Evolutionary conservation across 2,888 invertebrate genomes (phyloP).

Genomic region (Drosophila niveifrons): DNA sequence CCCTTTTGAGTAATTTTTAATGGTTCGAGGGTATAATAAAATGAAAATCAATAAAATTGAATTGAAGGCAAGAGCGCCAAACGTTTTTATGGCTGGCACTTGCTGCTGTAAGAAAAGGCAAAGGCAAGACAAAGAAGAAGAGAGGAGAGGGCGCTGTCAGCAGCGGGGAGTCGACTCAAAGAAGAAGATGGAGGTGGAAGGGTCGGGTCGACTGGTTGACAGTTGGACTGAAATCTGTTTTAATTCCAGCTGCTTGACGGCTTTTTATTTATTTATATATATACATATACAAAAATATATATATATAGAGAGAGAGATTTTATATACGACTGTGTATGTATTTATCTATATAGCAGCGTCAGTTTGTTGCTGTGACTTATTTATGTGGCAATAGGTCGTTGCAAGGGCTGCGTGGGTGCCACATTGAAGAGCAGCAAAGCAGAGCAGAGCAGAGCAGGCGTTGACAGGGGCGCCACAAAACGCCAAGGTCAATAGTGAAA

Average conservation of each 20-base stretch:
- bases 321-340: slow-evolving; percentile 5
- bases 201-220: slow-evolving; percentile 21
- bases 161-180: slow-evolving; percentile 7
- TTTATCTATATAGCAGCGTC: not conserved
- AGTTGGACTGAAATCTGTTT: slow-evolving; percentile 54
- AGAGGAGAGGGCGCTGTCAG: not conserved
- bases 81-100: slow-evolving; percentile 69
- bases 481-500: slow-evolving; percentile 70
- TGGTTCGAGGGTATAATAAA: slow-evolving; percentile 48
- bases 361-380: slow-evolving; percentile 44
- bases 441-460: slow-evolving; percentile 51
- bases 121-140: not conserved
- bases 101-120: slow-evolving; percentile 28
- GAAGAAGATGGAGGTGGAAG: not conserved
- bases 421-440: slow-evolving; percentile 14
- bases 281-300: slow-evolving; percentile 14
- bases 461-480: slow-evolving; percentile 58
- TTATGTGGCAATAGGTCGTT: slow-evolving; percentile 45
- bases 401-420: slow-evolving; percentile 25
- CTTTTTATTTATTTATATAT: slow-evolving; percentile 55
- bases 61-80: slow-evolving; percentile 63
- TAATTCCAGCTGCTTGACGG: slow-evolving; percentile 50
- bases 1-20: not conserved
- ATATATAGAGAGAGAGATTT: not conserved
- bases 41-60: slow-evolving; percentile 79